Conservation (phyloP, 1,140 invertebrate species). For the Aphis craccivora region DNA sequence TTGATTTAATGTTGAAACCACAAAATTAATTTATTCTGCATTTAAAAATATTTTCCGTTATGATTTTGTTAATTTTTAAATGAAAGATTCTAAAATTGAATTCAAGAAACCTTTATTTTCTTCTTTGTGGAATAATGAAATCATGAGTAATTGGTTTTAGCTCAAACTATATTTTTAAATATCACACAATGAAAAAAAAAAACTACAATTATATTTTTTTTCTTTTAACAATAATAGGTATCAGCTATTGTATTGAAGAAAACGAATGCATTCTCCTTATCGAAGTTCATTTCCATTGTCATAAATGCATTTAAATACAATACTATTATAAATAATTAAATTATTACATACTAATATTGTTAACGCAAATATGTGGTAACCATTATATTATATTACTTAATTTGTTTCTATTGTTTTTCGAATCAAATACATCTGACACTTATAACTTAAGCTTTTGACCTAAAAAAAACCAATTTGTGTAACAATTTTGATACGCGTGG, state of each 20-base stretch:
- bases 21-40: background rate
- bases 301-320: background rate
- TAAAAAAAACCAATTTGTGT: background rate
- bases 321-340: background rate
- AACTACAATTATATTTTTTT: background rate
- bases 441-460: background rate
- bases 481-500: background rate
- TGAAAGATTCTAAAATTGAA: background rate
- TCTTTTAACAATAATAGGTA: background rate
- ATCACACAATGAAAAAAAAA: background rate
- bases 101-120: background rate
- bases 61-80: constrained; percentile 5
- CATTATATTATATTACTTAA: background rate
- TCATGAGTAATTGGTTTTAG: background rate
- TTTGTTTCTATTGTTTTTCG: background rate
- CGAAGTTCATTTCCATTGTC: background rate
- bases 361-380: background rate
- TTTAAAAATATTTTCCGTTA: background rate
- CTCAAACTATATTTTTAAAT: background rate
- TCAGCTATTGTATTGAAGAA: background rate
- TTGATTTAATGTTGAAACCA: background rate
- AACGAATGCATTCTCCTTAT: background rate
- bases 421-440: background rate
- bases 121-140: background rate
- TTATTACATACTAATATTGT: background rate